Evolutionary conservation across 1,140 invertebrate species (phyloP), one percentile per base, ranked within the genome.

Genomic region (Leptinotarsa defecta): DNA sequence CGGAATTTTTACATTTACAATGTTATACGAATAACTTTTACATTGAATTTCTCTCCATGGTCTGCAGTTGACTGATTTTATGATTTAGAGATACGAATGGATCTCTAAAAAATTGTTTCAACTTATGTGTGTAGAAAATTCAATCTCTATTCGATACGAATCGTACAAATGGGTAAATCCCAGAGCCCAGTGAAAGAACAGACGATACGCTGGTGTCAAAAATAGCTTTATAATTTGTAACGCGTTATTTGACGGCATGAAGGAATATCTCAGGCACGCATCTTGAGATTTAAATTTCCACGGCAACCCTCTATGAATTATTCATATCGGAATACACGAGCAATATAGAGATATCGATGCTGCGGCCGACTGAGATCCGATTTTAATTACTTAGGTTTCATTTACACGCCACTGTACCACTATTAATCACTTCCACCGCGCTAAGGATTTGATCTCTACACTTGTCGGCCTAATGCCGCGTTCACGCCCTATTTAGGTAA

Each of bases 261-360:
- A n/a, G 48, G 48, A 22, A 61, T 71, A 71, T 71, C 69, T 71
- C 48, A 17, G 20, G 69, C 43, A 71, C 69, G 52, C 69, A 71
- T 71, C 69, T 71, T 57, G 48, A 71, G 69, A 71, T 71, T 71
- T 71, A 57, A 71, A 71, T 71, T 71, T 48, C 20, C 69, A 61
- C 48, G 20, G 69, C 20, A 48, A 48, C 48, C 22, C 69, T 71
- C 24, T 20, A 71, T 71, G 69, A 71, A 71, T 71, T 22, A 71
- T 71, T 71, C 69, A 71, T 71, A 71, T 61, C 27, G 48, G 69
- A 34, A 71, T 52, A 61, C 48, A 71, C 48, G 20, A 69, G 69
- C 49, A 71, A 71, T 71, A 71, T 71, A 71, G 69, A 71, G 69
- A 71, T 71, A 71, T 71, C 69, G 69, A 71, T 71, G 69, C 20